Evolutionary conservation across 2,888 invertebrate genomes (phyloP).

Genomic region (Camponotus fellah): DNA sequence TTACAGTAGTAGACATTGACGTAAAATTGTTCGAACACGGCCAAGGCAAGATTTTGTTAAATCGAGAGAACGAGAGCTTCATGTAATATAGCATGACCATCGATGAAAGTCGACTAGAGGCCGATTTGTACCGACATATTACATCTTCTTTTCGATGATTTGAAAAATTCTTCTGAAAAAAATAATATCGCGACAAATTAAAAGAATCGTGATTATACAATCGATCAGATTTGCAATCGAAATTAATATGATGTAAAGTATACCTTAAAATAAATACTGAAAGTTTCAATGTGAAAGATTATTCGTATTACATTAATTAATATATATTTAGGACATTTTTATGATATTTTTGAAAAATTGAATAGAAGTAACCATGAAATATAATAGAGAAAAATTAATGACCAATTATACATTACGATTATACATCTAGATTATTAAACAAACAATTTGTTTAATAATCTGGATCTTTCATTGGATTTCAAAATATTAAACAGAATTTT

Average conservation of each 20-base stretch:
- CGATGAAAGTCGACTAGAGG: constrained; percentile 47
- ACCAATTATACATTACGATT: background rate
- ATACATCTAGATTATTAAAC: too few relatives aligned
- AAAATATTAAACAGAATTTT: background rate
- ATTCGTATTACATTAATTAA: background rate
- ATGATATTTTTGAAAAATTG: background rate
- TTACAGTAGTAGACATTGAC: constrained; percentile 46
- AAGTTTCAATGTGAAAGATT: background rate
- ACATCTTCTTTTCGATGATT: background rate
- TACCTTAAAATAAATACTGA: background rate
- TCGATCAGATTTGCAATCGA: background rate
- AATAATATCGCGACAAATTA: constrained; percentile 9
- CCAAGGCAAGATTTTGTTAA: constrained; percentile 61
- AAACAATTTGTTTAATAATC: too few relatives aligned
- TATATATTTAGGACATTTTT: background rate
- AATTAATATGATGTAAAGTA: background rate
- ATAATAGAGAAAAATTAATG: constrained; percentile 2
- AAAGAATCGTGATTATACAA: background rate
- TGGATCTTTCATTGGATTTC: too few relatives aligned
- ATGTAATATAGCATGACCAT: background rate
- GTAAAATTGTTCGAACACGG: constrained; percentile 42
- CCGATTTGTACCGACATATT: background rate
- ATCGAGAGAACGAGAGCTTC: constrained; percentile 27
- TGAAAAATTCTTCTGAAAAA: constrained; percentile 16
- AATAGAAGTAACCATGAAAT: background rate